A percentile compares a stretch with the other conserved stretches of the same genome.
These are phyloP conservation scores for Melanotaenia maccullochi DNA, from an alignment of 2,797 vertebrate species.

Conservation along the genomic window DNA sequence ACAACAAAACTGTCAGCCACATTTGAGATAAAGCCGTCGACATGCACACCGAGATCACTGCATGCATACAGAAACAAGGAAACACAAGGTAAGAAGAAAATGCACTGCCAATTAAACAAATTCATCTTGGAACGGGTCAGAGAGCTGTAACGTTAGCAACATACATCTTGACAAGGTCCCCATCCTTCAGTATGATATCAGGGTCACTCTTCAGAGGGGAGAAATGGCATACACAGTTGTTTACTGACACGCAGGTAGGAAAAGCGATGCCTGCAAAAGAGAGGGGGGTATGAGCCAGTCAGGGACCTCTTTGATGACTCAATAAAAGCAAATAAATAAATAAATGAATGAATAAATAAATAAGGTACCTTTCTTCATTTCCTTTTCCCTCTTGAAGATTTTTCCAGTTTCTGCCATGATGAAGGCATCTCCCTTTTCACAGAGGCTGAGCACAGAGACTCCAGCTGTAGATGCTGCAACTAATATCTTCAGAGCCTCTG, in stretches of 20 bases:
- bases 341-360: not conserved
- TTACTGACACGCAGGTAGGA: slow-evolving; percentile 96
- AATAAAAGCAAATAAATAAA: not conserved
- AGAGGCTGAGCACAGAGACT: slow-evolving; percentile 89
- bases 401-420: slow-evolving; percentile 94
- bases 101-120: not conserved
- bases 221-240: slow-evolving; percentile 98
- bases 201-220: slow-evolving; percentile 97
- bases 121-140: no score
- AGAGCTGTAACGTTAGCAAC: no score
- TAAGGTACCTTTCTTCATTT: slow-evolving; percentile 94
- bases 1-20: slow-evolving; percentile 94
- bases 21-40: slow-evolving; percentile 97
- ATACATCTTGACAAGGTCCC: slow-evolving; percentile 95
- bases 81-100: not conserved
- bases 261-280: slow-evolving; percentile 90
- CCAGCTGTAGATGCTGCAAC: slow-evolving; percentile 86
- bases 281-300: not conserved
- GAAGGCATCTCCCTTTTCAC: slow-evolving; percentile 93
- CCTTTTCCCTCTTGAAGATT: slow-evolving; percentile 98
- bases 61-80: slow-evolving; percentile 13
- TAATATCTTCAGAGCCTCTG: slow-evolving; percentile 90
- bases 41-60: slow-evolving; percentile 96
- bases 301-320: not conserved
- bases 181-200: slow-evolving; percentile 92